Evolutionary conservation across 2,797 vertebrate genomes (phyloP).

Genomic region (Pachyuromys duprasi): DNA sequence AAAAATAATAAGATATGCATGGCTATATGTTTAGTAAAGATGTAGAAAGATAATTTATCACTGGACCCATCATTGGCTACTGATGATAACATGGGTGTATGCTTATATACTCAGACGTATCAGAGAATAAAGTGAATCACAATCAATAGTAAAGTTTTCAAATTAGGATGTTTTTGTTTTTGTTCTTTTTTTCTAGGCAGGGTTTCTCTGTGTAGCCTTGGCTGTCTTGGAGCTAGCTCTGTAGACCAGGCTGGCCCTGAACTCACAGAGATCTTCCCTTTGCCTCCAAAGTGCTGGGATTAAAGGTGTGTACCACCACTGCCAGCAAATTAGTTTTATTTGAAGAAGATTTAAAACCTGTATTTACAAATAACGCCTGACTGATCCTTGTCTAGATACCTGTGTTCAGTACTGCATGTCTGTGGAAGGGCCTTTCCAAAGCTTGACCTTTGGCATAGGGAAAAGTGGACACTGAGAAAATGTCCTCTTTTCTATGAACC

Average conservation of each 20-base stretch:
- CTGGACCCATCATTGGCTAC: neutral
- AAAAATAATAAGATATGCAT: neutral
- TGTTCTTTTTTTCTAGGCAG: too few species aligned
- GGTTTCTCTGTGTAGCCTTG: too few species aligned
- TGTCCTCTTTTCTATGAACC: constrained; percentile 76
- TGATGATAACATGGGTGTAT: neutral
- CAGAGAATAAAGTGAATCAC: neutral
- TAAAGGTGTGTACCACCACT: too few species aligned
- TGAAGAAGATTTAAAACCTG: neutral
- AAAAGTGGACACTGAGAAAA: constrained; percentile 74
- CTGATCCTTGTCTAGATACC: neutral
- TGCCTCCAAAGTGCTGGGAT: too few species aligned
- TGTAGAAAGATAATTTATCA: neutral
- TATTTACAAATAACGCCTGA: neutral
- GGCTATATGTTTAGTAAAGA: constrained; percentile 18
- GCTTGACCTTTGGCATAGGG: constrained; percentile 69
- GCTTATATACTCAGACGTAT: neutral
- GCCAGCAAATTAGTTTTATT: constrained; percentile 13
- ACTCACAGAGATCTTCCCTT: too few species aligned
- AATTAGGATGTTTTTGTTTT: neutral
- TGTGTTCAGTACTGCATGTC: constrained; percentile 44
- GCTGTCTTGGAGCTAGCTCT: too few species aligned
- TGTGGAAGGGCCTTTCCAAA: constrained; percentile 63
- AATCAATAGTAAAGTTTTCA: constrained; percentile 30
- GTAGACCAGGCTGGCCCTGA: too few species aligned